Conservation (phyloP, 2,113 vertebrate genomes). For the Lepidothrix coronata region DNA sequence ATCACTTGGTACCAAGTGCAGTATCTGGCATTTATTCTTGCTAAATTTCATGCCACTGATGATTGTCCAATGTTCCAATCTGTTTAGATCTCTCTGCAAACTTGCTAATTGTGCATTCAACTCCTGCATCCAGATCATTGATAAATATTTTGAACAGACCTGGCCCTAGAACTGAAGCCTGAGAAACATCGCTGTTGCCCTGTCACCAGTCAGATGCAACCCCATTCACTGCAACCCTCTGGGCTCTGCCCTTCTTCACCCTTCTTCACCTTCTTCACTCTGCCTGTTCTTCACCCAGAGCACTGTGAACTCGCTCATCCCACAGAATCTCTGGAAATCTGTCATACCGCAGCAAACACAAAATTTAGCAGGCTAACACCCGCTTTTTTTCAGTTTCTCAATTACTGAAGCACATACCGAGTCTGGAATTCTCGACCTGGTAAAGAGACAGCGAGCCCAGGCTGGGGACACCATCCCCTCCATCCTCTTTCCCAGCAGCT, state of each 20-base stretch:
- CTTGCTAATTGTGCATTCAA: neutral
- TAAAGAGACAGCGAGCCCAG: conserved; percentile 76
- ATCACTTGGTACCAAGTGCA: fast-evolving
- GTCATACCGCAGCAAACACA: neutral
- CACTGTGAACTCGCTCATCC: fast-evolving
- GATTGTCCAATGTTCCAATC: neutral
- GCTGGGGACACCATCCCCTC: neutral
- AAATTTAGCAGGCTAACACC: neutral
- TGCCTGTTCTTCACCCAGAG: neutral
- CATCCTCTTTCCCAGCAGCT: conserved; percentile 54
- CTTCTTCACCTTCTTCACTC: too few relatives aligned
- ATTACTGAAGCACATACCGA: conserved; percentile 59
- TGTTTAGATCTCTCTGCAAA: neutral
- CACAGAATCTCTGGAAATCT: neutral
- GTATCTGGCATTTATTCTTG: neutral
- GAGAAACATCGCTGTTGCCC: neutral
- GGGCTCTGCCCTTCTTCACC: neutral
- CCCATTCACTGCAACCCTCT: neutral
- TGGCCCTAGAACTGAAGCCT: neutral
- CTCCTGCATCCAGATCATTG: neutral
- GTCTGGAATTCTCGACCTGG: conserved; percentile 75
- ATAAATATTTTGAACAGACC: neutral
- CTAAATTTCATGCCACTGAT: neutral
- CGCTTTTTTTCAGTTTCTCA: neutral
- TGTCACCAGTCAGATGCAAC: fast-evolving